Conservation (phyloP, 2,888 invertebrate species). For the Hipparchia sbordonii region DNA sequence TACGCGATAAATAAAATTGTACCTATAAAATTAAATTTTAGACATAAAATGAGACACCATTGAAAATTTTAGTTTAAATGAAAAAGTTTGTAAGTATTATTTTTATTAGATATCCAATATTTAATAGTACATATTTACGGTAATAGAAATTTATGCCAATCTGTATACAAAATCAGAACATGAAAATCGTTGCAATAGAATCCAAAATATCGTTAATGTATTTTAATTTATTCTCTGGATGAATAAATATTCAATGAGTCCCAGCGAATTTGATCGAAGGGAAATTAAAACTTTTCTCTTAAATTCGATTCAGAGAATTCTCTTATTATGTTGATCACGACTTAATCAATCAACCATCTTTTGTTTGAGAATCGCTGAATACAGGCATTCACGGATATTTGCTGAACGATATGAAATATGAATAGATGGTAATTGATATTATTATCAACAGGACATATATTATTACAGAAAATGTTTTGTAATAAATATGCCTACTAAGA, state of each 20-base stretch:
- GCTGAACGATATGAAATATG: constrained; percentile 15
- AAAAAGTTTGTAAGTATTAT: too few species aligned
- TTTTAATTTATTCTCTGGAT: constrained; percentile 38
- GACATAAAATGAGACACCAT: too few species aligned
- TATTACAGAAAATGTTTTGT: too few species aligned
- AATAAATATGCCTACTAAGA: too few species aligned
- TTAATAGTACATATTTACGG: neutral
- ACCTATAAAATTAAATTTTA: too few species aligned
- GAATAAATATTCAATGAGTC: constrained; percentile 40
- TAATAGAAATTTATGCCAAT: neutral
- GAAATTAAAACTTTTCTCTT: constrained; percentile 41
- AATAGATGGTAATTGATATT: neutral
- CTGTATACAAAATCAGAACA: constrained; percentile 25
- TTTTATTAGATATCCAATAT: too few species aligned
- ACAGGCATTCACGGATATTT: constrained; percentile 29
- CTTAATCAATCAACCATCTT: constrained; percentile 40
- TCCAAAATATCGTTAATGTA: constrained; percentile 32
- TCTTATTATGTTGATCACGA: constrained; percentile 40
- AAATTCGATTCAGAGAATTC: constrained; percentile 37
- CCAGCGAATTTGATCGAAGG: constrained; percentile 39
- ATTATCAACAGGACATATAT: neutral
- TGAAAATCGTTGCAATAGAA: constrained; percentile 22
- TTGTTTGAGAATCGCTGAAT: constrained; percentile 34
- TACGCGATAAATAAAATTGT: too few species aligned
- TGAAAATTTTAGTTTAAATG: too few species aligned